Percentiles rank a stretch among this genome's conserved stretches.
These are phyloP conservation scores for Mus musculus DNA, from an alignment of 2,113 vertebrate genomes.

Conservation along the genomic window GRCm39 chr1:114251001-114251500, in stretches of 20 bases:
- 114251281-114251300: not conserved
- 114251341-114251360: not conserved
- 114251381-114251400: not conserved
- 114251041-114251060: not conserved
- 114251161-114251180: not conserved
- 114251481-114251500: not conserved
- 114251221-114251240: not conserved
- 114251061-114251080: not conserved
- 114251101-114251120: not conserved
- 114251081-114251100: not conserved
- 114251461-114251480: not conserved
- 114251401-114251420: not conserved
- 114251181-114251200: not conserved
- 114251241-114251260: not conserved
- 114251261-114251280: no score
- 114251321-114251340: not conserved
- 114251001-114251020: not conserved
- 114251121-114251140: not conserved
- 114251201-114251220: not conserved
- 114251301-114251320: not conserved
- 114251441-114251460: not conserved
- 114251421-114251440: not conserved
- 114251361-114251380: not conserved
- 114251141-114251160: not conserved
- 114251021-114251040: accelerated